Base-by-base conservation (phyloP, 2,888 invertebrate genomes). In the Eudasyphora cyanicolor region DNA sequence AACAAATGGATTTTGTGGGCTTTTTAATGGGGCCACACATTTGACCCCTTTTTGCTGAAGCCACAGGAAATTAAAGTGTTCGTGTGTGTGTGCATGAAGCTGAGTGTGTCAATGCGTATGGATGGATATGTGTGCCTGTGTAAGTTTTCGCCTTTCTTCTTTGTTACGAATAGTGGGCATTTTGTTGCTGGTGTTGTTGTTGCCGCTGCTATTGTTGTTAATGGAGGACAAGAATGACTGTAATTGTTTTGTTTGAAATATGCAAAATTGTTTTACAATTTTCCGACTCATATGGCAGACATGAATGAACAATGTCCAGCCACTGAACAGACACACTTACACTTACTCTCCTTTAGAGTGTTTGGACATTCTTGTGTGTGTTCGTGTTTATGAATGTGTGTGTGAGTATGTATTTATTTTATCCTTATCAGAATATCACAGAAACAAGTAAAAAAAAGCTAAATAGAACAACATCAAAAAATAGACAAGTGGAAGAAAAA, bases 181-280 rank as follows among this genome's bases (percentile, higher is more conserved):
- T n/a, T n/a, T n/a, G n/a, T n/a, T n/a, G n/a, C n/a, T n/a, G n/a
- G n/a, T n/a, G n/a, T 45, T 45, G 45, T n/a, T 67, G 1, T 67
- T 64, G 14, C 51, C n/a, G n/a, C 17, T 76, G 21, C 67, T 76
- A 45, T 42, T 76, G 7, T 60, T 69, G 32, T 77, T 70, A 70
- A 77, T 70, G 14, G 62, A 78, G 45, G 71, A 35, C 45, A 71
- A 71, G 38, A 35, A n/a, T 62, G 77, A 60, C 62, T 62, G 71
- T 71, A 78, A 78, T 62, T 71, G 77, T 71, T 71, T 70, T 78
- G 71, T 71, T 60, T 77, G 17, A 49, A 77, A 77, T 77, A 45
- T 42, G 67, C 49, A 38, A 35, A 71, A 71, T 71, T 77, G 60
- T 71, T 77, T 71, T 49, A 49, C 35, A 62, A 62, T 64, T 78